Percentiles rank a stretch among this genome's conserved stretches.
phyloP scores from a whole-genome alignment of 2,113 vertebrate genomes.

The Monopterus albus region DNA sequence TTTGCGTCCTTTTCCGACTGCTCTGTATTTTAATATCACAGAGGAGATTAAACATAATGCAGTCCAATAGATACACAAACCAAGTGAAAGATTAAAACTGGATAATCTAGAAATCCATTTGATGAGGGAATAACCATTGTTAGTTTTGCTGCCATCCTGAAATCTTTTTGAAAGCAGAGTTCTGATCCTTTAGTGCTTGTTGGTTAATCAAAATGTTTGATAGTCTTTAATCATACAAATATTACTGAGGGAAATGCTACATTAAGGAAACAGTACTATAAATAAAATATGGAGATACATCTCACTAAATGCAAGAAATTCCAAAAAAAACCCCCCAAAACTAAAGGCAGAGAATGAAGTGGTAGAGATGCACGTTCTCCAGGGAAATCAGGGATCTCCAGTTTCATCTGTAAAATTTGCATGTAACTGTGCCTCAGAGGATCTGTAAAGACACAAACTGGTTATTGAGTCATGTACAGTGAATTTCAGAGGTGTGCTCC shows the following conservation, averaged over 20 bases:
- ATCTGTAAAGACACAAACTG: slow-evolving; percentile 33
- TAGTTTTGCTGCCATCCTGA: too few relatives aligned
- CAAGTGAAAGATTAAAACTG: slow-evolving; percentile 4
- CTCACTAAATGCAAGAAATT: slow-evolving; percentile 31
- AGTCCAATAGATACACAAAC: neutral
- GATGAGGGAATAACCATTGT: too few relatives aligned
- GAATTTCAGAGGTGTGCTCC: slow-evolving; percentile 32
- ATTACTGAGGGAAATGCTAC: neutral
- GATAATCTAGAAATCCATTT: neutral
- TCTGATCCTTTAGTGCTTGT: neutral
- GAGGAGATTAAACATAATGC: slow-evolving; percentile 32
- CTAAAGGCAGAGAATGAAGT: slow-evolving; percentile 20
- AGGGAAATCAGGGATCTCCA: slow-evolving; percentile 7
- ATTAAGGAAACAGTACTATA: neutral
- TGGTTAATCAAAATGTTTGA: slow-evolving; percentile 11
- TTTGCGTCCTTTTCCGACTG: too few relatives aligned
- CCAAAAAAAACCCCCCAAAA: too few relatives aligned
- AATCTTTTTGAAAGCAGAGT: neutral
- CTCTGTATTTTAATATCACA: slow-evolving; percentile 26
- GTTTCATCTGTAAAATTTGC: slow-evolving; percentile 32
- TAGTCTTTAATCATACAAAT: slow-evolving; percentile 4
- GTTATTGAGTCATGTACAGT: slow-evolving; percentile 47
- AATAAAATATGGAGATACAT: slow-evolving; percentile 13
- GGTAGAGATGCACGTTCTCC: slow-evolving; percentile 22
- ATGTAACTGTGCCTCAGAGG: slow-evolving; percentile 32